Evolutionary conservation across 2,797 vertebrate genomes (phyloP).

Genomic region (Fistularia commersonii): DNA sequence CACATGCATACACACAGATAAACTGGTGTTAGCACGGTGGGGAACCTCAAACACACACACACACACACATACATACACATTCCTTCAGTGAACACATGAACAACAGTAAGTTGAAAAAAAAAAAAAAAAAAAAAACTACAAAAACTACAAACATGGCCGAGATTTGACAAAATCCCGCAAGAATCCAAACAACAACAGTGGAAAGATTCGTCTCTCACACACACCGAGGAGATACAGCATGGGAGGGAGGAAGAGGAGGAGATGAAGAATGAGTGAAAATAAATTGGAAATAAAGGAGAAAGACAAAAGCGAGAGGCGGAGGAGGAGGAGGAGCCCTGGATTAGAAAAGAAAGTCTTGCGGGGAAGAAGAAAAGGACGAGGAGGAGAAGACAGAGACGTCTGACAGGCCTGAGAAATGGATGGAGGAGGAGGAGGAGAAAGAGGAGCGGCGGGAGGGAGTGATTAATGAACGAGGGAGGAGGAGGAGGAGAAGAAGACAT

Average conservation of each 20-base stretch:
- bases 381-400: constrained; percentile 23
- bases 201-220: constrained; percentile 31
- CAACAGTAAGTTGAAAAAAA: no score
- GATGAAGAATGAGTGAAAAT: background rate
- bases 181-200: constrained; percentile 58
- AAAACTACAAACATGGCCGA: constrained; percentile 65
- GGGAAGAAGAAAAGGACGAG: constrained; percentile 26
- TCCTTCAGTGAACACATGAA: constrained; percentile 22
- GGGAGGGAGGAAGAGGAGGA: background rate
- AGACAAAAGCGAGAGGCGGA: background rate
- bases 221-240: background rate
- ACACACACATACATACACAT: constrained; percentile 10
- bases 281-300: background rate
- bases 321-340: background rate
- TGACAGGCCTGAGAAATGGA: constrained; percentile 35
- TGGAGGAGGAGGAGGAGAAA: constrained; percentile 8
- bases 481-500: constrained; percentile 22
- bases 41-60: background rate
- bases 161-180: constrained; percentile 50
- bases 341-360: constrained; percentile 2
- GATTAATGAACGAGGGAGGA: constrained; percentile 48
- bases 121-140: no score
- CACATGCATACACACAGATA: background rate
- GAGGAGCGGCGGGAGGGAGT: constrained; percentile 17
- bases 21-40: constrained; percentile 4